Percentiles rank a stretch among this genome's conserved stretches.
These are phyloP conservation scores for Euleptes europaea DNA, from an alignment of 2,113 vertebrate genomes.

Conservation along the genomic window DNA sequence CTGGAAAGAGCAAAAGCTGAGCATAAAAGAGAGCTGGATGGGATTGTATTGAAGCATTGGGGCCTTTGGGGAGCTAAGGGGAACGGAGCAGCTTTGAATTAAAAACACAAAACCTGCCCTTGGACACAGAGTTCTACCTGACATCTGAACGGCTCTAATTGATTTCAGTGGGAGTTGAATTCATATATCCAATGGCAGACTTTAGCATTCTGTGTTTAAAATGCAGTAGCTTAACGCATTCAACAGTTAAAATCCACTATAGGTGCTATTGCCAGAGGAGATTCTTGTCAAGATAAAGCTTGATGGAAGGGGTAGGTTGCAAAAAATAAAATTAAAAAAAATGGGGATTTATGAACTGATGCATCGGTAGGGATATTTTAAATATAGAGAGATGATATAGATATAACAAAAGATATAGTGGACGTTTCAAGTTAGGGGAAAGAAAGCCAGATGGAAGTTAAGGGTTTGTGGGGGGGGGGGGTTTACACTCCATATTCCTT, in stretches of 20 bases:
- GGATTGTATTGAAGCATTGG: slow-evolving; percentile 3
- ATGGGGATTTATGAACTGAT: neutral
- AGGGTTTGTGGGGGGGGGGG: neutral
- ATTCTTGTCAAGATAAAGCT: neutral
- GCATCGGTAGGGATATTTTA: neutral
- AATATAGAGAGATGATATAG: neutral
- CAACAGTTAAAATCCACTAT: neutral
- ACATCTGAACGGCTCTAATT: slow-evolving; percentile 58
- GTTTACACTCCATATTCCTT: neutral
- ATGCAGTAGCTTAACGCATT: slow-evolving; percentile 24
- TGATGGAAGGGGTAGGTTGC: neutral
- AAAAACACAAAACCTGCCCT: slow-evolving; percentile 24
- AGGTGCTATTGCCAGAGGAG: slow-evolving; percentile 31
- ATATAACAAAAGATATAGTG: neutral
- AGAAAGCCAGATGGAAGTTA: slow-evolving; percentile 8
- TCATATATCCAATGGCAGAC: slow-evolving; percentile 40
- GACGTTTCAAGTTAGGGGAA: neutral
- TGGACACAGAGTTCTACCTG: slow-evolving; percentile 5
- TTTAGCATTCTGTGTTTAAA: slow-evolving; percentile 46
- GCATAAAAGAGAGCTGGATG: neutral
- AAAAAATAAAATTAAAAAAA: too few relatives aligned
- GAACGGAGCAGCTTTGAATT: slow-evolving; percentile 37
- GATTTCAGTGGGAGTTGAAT: slow-evolving; percentile 62
- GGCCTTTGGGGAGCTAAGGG: slow-evolving; percentile 23
- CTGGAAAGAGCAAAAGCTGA: slow-evolving; percentile 6